These are phyloP conservation scores for Hippocampus guttulatus DNA, from an alignment of 2,113 vertebrate species.

Conservation along the genomic window DNA sequence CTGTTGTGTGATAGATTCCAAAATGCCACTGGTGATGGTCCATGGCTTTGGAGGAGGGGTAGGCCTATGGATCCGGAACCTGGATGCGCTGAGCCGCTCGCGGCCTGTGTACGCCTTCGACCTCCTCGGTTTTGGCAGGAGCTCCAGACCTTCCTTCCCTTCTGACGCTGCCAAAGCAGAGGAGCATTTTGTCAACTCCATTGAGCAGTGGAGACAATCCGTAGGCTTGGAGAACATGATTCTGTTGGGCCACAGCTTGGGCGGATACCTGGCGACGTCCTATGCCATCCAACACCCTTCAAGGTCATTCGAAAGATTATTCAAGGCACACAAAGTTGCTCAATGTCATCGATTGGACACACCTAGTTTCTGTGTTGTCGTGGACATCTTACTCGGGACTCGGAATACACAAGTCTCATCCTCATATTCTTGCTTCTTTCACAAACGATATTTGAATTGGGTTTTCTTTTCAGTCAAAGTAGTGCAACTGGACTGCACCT, in stretches of 20 bases:
- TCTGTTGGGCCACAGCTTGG: conserved; percentile 80
- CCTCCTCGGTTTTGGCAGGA: conserved; percentile 85
- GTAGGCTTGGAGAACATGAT: conserved; percentile 79
- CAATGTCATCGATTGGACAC: too few species aligned
- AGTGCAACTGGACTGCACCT: neutral
- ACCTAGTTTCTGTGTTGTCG: too few species aligned
- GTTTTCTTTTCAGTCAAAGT: neutral
- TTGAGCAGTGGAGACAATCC: conserved; percentile 80
- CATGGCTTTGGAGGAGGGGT: conserved; percentile 88
- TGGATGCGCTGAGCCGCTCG: conserved; percentile 74
- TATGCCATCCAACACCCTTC: conserved; percentile 80
- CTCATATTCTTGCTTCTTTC: neutral
- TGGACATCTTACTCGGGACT: neutral
- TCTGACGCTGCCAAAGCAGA: conserved; percentile 77
- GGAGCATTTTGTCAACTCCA: conserved; percentile 79
- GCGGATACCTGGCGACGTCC: conserved; percentile 78
- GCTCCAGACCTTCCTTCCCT: conserved; percentile 80
- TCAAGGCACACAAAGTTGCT: too few species aligned
- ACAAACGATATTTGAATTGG: neutral
- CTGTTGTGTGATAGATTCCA: conserved; percentile 39
- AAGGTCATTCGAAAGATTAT: conserved; percentile 61
- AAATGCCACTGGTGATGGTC: conserved; percentile 85
- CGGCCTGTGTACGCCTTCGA: conserved; percentile 79
- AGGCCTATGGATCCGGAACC: conserved; percentile 85
- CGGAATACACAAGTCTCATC: neutral